Percentiles rank a stretch among this genome's conserved stretches.
Evolutionary conservation across 2,113 vertebrate genomes (phyloP).

Genomic region (Herpetotheres cachinnans): DNA sequence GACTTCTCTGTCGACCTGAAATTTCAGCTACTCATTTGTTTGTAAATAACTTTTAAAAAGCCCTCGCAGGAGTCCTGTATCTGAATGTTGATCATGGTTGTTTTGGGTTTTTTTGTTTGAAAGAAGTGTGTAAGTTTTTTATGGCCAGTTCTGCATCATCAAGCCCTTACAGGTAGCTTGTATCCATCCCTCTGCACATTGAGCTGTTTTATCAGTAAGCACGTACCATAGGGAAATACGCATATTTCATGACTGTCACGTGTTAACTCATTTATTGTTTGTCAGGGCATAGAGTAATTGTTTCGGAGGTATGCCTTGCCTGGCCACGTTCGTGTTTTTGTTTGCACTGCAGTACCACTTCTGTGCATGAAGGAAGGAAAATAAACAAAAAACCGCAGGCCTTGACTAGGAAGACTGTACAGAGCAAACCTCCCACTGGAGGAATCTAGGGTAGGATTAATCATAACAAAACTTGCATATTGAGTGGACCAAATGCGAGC

Average conservation of each 20-base stretch:
- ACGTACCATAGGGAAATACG: background rate
- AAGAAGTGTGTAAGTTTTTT: background rate
- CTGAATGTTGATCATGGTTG: background rate
- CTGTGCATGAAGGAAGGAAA: background rate
- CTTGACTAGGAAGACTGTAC: constrained; percentile 16
- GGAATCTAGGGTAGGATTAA: constrained; percentile 2
- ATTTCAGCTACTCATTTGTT: background rate
- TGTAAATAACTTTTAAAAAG: constrained; percentile 27
- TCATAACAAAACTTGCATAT: constrained; percentile 4
- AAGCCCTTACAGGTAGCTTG: background rate
- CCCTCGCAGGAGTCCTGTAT: constrained; percentile 6
- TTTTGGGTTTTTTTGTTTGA: background rate
- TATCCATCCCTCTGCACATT: background rate
- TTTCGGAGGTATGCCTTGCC: background rate
- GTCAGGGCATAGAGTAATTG: background rate
- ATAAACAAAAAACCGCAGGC: background rate
- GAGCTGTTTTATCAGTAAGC: background rate
- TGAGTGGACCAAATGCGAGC: constrained; percentile 23
- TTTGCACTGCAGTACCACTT: constrained; percentile 18
- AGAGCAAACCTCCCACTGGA: background rate
- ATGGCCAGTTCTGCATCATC: constrained; percentile 33
- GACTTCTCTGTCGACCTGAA: background rate
- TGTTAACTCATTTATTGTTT: background rate
- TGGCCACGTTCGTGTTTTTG: background rate
- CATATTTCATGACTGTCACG: background rate